Conservation (phyloP, 1,140 invertebrate genomes). For the Asbolus verrucosus region DNA sequence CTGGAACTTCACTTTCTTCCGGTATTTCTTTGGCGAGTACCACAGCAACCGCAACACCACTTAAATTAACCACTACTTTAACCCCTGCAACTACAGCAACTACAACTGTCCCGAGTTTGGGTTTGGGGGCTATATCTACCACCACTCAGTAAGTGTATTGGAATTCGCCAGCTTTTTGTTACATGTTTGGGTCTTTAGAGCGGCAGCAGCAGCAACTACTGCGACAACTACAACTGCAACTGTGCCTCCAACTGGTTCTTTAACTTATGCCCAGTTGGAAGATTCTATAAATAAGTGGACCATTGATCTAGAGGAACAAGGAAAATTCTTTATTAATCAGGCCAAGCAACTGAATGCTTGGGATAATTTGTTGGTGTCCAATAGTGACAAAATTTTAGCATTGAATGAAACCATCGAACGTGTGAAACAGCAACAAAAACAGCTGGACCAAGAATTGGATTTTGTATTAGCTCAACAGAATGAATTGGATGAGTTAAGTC, state of each 20-base stretch:
- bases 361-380: constrained; percentile 90
- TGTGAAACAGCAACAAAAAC: constrained; percentile 90
- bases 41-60: constrained; percentile 49
- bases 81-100: constrained; percentile 42
- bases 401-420: constrained; percentile 87
- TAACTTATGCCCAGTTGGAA: constrained; percentile 91
- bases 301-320: constrained; percentile 92
- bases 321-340: constrained; percentile 93
- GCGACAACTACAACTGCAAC: constrained; percentile 66
- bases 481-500: constrained; percentile 89
- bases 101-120: constrained; percentile 48
- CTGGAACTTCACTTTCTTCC: constrained; percentile 50
- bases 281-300: constrained; percentile 97
- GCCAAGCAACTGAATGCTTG: constrained; percentile 95
- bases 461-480: constrained; percentile 93
- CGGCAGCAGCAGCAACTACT: constrained; percentile 50
- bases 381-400: constrained; percentile 92
- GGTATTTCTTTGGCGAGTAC: constrained; percentile 55
- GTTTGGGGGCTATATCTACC: not conserved
- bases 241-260: constrained; percentile 66
- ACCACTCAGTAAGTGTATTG: not conserved
- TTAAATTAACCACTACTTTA: constrained; percentile 22
- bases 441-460: constrained; percentile 93
- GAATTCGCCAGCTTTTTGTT: not conserved
- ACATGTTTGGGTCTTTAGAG: constrained; percentile 33